Percentiles rank a stretch among this genome's conserved stretches.
Evolutionary conservation across 2,888 invertebrate species (phyloP).

Genomic region (Drosophila pseudotalamancana): DNA sequence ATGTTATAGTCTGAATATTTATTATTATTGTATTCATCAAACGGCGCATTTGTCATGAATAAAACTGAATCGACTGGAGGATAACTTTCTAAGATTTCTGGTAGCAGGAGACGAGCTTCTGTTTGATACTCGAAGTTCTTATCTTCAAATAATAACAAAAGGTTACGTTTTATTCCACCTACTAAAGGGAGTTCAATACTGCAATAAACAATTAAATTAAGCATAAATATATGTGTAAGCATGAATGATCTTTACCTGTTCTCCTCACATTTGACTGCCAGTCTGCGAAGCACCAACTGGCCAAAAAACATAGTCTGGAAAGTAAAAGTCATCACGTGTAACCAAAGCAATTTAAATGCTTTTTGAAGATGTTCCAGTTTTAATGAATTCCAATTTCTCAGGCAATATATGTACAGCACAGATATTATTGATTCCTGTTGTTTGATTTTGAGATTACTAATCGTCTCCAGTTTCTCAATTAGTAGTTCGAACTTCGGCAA

Average conservation of each 20-base stretch:
- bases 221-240: neutral
- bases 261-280: neutral
- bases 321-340: neutral
- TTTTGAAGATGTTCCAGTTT: neutral
- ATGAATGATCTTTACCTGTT: neutral
- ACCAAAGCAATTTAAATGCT: conserved; percentile 1
- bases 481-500: neutral
- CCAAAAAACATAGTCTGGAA: neutral
- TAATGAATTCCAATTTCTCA: conserved; percentile 1
- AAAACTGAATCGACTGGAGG: neutral
- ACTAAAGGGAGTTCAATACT: neutral
- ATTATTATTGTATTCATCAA: conserved; percentile 14
- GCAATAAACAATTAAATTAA: neutral
- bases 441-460: neutral
- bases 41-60: conserved; percentile 9
- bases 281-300: neutral
- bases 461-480: neutral
- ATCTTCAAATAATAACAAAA: neutral
- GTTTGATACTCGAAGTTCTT: neutral
- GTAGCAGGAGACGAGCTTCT: neutral
- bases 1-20: neutral
- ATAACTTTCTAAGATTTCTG: neutral
- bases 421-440: conserved; percentile 7
- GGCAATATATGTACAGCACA: conserved; percentile 7
- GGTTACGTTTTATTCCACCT: neutral